A percentile compares a stretch with the other conserved stretches of the same genome.
Conservation (phyloP, 1,140 invertebrate genomes). For the Tetragnatha versicolor region DNA sequence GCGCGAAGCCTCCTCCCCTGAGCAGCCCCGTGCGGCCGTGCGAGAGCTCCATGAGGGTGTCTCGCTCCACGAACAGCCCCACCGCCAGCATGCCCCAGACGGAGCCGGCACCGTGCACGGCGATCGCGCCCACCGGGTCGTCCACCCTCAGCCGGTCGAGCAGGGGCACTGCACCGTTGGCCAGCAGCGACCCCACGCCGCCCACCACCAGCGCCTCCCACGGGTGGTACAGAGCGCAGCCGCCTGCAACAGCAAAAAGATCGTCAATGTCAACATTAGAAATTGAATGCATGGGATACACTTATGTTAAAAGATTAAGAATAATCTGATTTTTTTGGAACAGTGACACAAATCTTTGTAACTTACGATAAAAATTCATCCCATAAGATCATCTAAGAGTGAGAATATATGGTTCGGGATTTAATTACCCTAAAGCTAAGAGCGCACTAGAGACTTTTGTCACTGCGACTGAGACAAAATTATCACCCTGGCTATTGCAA, state of each 20-base stretch:
- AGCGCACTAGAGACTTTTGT: too few relatives aligned
- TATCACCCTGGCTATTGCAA: too few relatives aligned
- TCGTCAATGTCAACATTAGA: too few relatives aligned
- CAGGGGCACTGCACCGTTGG: slow-evolving; percentile 74
- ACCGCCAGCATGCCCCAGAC: slow-evolving; percentile 78
- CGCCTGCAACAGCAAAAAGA: slow-evolving; percentile 67
- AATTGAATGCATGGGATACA: too few relatives aligned
- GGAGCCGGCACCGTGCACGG: slow-evolving; percentile 77
- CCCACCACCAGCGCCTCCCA: slow-evolving; percentile 89
- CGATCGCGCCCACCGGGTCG: slow-evolving; percentile 88
- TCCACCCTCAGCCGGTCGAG: slow-evolving; percentile 81
- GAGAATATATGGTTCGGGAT: too few relatives aligned
- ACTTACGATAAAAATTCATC: too few relatives aligned
- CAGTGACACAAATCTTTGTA: too few relatives aligned
- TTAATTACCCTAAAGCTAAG: too few relatives aligned
- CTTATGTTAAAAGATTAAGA: too few relatives aligned
- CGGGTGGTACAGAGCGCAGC: slow-evolving; percentile 84
- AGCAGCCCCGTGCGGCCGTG: slow-evolving; percentile 79
- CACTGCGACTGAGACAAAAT: too few relatives aligned
- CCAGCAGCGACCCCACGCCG: slow-evolving; percentile 76
- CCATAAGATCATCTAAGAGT: too few relatives aligned
- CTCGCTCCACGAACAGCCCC: slow-evolving; percentile 88
- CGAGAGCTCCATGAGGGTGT: slow-evolving; percentile 78
- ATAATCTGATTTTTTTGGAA: too few relatives aligned
- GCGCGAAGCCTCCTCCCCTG: slow-evolving; percentile 68